Evolutionary conservation across 1,140 invertebrate species (phyloP).

Genomic region (Drosophila parabipectinata): DNA sequence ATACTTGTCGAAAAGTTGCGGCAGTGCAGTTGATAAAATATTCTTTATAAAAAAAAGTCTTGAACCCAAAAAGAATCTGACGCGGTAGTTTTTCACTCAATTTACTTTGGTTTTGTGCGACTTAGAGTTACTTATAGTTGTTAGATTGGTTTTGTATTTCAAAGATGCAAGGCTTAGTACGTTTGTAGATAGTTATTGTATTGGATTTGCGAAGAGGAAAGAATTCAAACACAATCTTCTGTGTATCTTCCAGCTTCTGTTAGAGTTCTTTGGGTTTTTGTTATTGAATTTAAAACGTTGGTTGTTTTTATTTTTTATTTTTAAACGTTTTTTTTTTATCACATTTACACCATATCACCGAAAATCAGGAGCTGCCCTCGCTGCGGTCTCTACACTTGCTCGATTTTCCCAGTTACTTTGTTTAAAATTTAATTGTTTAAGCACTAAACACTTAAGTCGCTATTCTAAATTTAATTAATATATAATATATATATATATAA

Average conservation of each 20-base stretch:
- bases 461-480: constrained; percentile 54
- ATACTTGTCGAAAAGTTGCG: constrained; percentile 76
- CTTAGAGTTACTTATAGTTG: constrained; percentile 41
- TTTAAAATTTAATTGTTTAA: constrained; percentile 52
- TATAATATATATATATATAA: constrained; percentile 32
- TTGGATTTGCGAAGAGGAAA: constrained; percentile 55
- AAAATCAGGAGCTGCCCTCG: constrained; percentile 75
- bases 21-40: constrained; percentile 77
- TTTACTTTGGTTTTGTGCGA: constrained; percentile 64
- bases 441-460: constrained; percentile 67
- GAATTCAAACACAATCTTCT: constrained; percentile 63
- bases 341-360: constrained; percentile 82
- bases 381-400: constrained; percentile 65
- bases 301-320: constrained; percentile 40
- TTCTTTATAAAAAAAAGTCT: constrained; percentile 41
- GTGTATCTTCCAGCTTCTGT: constrained; percentile 31
- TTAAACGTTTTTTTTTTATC: constrained; percentile 79
- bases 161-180: constrained; percentile 70
- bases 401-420: constrained; percentile 68
- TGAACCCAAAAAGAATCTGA: constrained; percentile 52
- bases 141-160: constrained; percentile 27
- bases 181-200: constrained; percentile 54
- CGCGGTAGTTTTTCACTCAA: constrained; percentile 42
- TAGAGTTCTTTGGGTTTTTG: constrained; percentile 33
- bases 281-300: constrained; percentile 68